Conservation (phyloP, 2,888 invertebrate species). For the Operophtera brumata region DNA sequence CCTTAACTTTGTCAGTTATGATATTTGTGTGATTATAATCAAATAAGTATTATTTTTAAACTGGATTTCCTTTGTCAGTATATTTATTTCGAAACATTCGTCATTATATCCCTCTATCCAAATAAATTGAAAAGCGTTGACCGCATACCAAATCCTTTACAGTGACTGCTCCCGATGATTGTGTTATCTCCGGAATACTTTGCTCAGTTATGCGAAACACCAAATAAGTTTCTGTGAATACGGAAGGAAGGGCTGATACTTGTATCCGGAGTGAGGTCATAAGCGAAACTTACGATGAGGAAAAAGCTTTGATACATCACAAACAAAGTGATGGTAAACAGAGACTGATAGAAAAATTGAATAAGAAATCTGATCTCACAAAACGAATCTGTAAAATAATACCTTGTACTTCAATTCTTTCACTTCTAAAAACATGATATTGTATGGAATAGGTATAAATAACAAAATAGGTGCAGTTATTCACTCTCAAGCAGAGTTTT, state of each 20-base stretch:
- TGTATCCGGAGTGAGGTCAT: constrained; percentile 16
- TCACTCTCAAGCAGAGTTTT: too few relatives aligned
- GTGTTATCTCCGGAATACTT: constrained; percentile 20
- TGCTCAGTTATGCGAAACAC: constrained; percentile 23
- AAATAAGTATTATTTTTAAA: too few relatives aligned
- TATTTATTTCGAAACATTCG: too few relatives aligned
- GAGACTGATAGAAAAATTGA: constrained; percentile 4
- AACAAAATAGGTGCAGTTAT: too few relatives aligned
- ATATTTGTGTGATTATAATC: too few relatives aligned
- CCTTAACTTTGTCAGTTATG: too few relatives aligned
- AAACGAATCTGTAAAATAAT: not conserved
- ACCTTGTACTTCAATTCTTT: too few relatives aligned
- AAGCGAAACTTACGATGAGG: constrained; percentile 24
- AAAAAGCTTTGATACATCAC: constrained; percentile 25
- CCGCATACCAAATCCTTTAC: constrained; percentile 13
- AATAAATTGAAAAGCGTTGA: constrained; percentile 24
- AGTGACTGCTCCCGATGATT: constrained; percentile 17
- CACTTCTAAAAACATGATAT: too few relatives aligned
- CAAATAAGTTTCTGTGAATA: constrained; percentile 18
- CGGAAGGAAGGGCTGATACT: constrained; percentile 12
- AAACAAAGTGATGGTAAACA: constrained; percentile 19
- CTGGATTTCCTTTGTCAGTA: too few relatives aligned
- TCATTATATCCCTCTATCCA: not conserved
- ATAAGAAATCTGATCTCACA: too few relatives aligned
- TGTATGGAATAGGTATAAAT: not conserved